These are phyloP conservation scores for Hyperoodon ampullatus DNA, from an alignment of 2,113 vertebrate genomes.

Conservation along the genomic window DNA sequence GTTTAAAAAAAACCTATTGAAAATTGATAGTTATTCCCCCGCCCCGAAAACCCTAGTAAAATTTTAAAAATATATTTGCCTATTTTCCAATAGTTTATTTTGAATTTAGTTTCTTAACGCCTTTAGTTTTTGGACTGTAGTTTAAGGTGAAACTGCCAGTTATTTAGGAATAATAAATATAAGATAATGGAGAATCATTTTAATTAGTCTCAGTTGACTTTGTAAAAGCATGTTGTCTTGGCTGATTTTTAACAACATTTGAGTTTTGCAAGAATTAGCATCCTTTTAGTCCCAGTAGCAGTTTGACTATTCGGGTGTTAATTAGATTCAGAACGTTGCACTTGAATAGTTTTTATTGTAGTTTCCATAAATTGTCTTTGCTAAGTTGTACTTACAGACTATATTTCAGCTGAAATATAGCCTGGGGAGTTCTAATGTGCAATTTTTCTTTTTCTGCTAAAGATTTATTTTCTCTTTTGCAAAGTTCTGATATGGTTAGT, in stretches of 20 bases:
- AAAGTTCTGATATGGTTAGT: not conserved
- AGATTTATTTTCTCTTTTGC: not conserved
- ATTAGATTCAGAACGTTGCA: not conserved
- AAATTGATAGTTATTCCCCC: not conserved
- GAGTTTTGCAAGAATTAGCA: slow-evolving; percentile 48
- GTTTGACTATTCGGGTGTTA: slow-evolving; percentile 14
- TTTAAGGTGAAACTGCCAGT: not conserved
- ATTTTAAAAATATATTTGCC: not conserved
- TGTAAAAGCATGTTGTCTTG: not conserved
- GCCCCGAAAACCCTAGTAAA: not conserved
- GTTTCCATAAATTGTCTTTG: slow-evolving; percentile 13
- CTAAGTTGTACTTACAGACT: not conserved
- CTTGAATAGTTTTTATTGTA: slow-evolving; percentile 25
- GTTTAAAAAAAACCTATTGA: not conserved
- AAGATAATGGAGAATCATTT: not conserved
- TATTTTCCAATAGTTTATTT: not conserved
- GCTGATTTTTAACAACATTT: slow-evolving; percentile 35
- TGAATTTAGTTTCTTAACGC: not conserved
- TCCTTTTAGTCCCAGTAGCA: slow-evolving; percentile 36
- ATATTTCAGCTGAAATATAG: slow-evolving; percentile 30
- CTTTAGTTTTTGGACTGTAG: not conserved
- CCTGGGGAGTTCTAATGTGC: not conserved
- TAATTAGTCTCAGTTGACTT: not conserved
- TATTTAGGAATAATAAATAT: not conserved
- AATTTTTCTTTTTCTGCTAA: not conserved